Evolutionary conservation across 1,140 invertebrate species (phyloP), one percentile per base, ranked within the genome.

Genomic region (Potamilus streckersoni): DNA sequence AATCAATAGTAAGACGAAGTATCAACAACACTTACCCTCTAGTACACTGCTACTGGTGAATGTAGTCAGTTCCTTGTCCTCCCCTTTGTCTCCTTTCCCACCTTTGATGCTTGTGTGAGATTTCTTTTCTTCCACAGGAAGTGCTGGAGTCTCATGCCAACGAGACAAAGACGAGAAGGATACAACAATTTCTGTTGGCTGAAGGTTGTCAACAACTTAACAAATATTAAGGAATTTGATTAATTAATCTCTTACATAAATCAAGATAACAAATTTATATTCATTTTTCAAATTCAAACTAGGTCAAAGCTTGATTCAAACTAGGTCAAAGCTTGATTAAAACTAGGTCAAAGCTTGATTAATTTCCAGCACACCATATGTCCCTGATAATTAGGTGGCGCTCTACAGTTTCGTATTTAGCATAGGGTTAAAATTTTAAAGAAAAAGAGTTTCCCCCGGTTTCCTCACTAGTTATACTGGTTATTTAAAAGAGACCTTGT

Each of bases 141-240:
- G 38, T 4, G 80, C 65, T n/a, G 84, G 84, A 1, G 83, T 80
- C 27, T 90, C 89, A 69, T 84, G 84, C 86, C 88, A 89, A 23
- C 85, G 82, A 12, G 87, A 85, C 65, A 90, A 66, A 4, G 86
- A 83, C 0, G 87, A 84, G 75, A 83, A 89, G 19, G 84, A 85
- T 5, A 89, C 85, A 20, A 89, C 84, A 20, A 90, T 86, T 60
- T 90, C 89, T 56, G 84, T 89, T 17, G 85, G 81, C 69, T 84
- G 80, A 68, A 89, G 79, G 77, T 82, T 89, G 78, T 89, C 88
- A 70, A 89, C 85, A 83, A 88, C 88, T 89, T 16, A 20, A 60
- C 19, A 69, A 2, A 55, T n/a, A 78, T 85, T 68, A 84, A 85
- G 82, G 80, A 79, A 11, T 58, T 23, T 58, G 55, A 27, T 17